A percentile compares a stretch with the other conserved stretches of the same genome.
Conservation (phyloP, 2,797 vertebrate species). For the Eidolon dupreanum region DNA sequence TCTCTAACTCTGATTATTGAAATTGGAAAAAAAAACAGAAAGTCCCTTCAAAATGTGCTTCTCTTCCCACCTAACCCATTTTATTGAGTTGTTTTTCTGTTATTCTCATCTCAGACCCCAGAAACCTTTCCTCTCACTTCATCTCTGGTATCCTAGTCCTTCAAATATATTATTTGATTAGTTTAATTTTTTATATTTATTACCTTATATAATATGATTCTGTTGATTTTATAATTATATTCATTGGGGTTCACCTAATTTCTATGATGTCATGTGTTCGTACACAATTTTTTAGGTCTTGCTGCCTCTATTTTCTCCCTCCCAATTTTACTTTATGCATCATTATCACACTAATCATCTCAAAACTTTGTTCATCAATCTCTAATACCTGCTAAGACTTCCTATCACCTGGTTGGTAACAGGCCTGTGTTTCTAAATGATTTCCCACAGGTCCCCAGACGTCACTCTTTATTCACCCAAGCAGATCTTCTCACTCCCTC, state of each 20-base stretch:
- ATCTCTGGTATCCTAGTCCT: background rate
- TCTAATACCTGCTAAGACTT: background rate
- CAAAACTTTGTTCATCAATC: background rate
- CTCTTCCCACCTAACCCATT: background rate
- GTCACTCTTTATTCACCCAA: background rate
- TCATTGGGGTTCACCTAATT: background rate
- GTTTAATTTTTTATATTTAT: background rate
- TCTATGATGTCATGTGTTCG: background rate
- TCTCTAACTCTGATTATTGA: background rate
- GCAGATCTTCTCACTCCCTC: background rate
- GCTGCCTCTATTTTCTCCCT: background rate
- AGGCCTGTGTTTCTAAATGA: background rate
- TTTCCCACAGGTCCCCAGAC: background rate
- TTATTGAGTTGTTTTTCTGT: background rate
- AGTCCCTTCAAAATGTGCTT: background rate
- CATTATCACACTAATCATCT: background rate
- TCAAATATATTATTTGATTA: background rate
- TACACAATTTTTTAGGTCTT: background rate
- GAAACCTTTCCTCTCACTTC: background rate
- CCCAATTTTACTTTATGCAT: background rate
- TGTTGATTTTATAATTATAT: background rate
- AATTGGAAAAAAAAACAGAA: background rate
- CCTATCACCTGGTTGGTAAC: no score
- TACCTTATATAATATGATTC: background rate
- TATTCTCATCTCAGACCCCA: background rate